phyloP scores from a whole-genome alignment of 2,797 vertebrate genomes.

The Chaunax sp. region DNA sequence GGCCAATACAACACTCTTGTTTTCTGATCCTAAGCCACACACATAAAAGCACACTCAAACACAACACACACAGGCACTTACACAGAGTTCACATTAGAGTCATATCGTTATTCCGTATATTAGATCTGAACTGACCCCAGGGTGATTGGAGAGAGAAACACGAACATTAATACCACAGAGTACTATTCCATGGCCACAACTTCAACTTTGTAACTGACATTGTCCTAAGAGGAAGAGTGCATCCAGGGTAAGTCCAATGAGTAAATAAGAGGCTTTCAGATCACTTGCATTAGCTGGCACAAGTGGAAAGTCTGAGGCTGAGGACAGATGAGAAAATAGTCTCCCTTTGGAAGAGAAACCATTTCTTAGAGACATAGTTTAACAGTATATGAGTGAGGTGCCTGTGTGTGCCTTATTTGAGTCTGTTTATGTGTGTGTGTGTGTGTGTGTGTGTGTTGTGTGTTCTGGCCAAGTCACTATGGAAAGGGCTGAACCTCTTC shows the following conservation, averaged over 20 bases:
- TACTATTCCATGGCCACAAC: constrained; percentile 50
- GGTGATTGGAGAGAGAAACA: constrained; percentile 46
- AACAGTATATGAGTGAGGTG: constrained; percentile 51
- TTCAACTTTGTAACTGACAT: constrained; percentile 38
- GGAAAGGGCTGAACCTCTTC: constrained; percentile 72
- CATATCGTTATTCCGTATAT: constrained; percentile 52
- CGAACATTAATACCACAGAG: constrained; percentile 54
- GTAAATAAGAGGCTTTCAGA: constrained; percentile 76
- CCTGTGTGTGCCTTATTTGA: constrained; percentile 21
- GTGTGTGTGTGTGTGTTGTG: constrained; percentile 41
- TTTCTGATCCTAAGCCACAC: constrained; percentile 85
- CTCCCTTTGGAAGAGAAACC: constrained; percentile 52
- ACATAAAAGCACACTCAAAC: constrained; percentile 32
- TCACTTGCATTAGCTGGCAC: constrained; percentile 75
- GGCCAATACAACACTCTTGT: constrained; percentile 96
- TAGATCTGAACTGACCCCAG: constrained; percentile 55
- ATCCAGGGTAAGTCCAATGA: constrained; percentile 62
- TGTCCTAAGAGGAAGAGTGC: constrained; percentile 62
- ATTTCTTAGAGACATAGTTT: constrained; percentile 58
- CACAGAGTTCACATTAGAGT: constrained; percentile 47
- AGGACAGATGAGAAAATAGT: constrained; percentile 67
- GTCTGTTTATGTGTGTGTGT: constrained; percentile 14
- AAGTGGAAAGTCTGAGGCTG: constrained; percentile 74
- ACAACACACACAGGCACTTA: constrained; percentile 29
- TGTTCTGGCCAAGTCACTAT: constrained; percentile 66